Evolutionary conservation across 2,797 vertebrate species (phyloP).

Genomic region (Propithecus perrieri): DNA sequence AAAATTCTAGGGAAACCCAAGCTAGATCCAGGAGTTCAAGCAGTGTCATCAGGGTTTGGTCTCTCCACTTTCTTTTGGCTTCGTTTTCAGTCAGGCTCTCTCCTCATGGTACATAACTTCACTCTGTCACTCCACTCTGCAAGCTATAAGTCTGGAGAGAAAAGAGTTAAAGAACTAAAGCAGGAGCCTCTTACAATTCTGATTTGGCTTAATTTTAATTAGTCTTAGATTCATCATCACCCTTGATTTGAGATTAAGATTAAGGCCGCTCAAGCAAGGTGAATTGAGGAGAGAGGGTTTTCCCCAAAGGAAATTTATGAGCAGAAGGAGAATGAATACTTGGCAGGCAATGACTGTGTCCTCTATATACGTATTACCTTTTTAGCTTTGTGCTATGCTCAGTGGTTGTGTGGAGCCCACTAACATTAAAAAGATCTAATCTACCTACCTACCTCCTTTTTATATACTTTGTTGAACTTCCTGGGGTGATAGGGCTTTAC

Average conservation of each 20-base stretch:
- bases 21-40: neutral
- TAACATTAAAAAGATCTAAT: slow-evolving; percentile 32
- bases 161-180: neutral
- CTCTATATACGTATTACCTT: neutral
- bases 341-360: neutral
- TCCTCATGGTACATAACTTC: neutral
- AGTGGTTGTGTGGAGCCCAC: neutral
- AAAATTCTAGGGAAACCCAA: neutral
- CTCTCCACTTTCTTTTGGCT: slow-evolving; percentile 29
- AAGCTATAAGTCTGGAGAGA: neutral
- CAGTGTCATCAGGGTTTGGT: neutral
- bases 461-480: neutral
- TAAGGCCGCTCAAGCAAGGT: neutral
- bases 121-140: neutral
- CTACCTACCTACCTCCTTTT: neutral
- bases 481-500: neutral
- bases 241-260: neutral
- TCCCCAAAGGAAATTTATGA: neutral
- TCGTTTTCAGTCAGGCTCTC: neutral
- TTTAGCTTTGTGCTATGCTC: neutral
- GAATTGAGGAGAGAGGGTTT: neutral
- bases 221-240: neutral
- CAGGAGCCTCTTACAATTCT: neutral
- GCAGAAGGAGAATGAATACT: neutral
- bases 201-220: neutral